Evolutionary conservation across 2,113 vertebrate genomes (phyloP).

Genomic region (Hypanus sabinus): DNA sequence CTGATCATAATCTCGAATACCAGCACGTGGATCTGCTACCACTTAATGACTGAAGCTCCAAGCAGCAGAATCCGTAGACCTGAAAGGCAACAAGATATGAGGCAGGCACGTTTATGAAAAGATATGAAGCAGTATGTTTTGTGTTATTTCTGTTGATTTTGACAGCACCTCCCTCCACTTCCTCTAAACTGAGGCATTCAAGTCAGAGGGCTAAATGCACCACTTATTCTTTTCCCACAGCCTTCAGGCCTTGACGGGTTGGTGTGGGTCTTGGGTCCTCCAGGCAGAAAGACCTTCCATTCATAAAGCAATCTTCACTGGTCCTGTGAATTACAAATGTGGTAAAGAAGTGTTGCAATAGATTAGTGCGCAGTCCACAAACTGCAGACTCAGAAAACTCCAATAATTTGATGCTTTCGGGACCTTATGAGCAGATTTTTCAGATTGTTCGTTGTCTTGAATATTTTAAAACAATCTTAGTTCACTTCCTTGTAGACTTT

Average conservation of each 20-base stretch:
- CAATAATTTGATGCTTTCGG: no score
- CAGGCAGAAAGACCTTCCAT: background rate
- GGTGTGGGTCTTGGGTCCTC: background rate
- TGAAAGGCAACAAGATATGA: background rate
- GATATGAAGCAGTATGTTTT: background rate
- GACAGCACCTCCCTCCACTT: background rate
- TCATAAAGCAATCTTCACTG: background rate
- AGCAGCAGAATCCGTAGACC: background rate
- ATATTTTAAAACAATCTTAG: no score
- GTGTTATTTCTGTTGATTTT: background rate
- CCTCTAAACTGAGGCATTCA: background rate
- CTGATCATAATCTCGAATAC: background rate
- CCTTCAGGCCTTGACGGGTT: background rate
- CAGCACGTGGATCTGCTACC: background rate
- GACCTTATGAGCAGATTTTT: no score
- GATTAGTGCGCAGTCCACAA: background rate
- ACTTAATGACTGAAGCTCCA: background rate
- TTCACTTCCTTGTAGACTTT: no score
- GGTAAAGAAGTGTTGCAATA: background rate
- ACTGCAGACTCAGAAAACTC: background rate
- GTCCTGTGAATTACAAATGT: background rate
- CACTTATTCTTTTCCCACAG: background rate
- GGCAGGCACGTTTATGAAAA: background rate
- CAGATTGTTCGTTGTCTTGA: no score
- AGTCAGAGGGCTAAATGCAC: background rate